Evolutionary conservation across 2,888 invertebrate species (phyloP).

Genomic region (Ochropleura plecta): DNA sequence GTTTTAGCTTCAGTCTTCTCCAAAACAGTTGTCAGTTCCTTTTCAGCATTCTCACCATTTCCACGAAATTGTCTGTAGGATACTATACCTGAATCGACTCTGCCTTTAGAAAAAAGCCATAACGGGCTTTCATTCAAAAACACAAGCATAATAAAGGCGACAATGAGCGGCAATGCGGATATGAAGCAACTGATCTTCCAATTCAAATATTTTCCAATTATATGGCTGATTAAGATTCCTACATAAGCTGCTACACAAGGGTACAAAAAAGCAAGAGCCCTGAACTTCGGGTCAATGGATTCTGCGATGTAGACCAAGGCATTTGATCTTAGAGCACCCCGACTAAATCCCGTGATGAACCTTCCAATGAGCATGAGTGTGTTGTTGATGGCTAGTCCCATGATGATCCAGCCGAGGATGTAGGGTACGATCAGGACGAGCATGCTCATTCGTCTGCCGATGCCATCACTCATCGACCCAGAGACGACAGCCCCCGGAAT

Average conservation of each 20-base stretch:
- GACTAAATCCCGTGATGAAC: constrained; percentile 72
- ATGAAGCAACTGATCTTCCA: constrained; percentile 72
- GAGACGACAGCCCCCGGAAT: constrained; percentile 71
- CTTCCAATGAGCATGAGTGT: constrained; percentile 71
- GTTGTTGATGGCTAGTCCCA: constrained; percentile 69
- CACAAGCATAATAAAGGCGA: neutral
- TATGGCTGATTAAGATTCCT: constrained; percentile 72
- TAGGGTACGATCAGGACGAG: constrained; percentile 22
- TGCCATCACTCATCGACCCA: neutral
- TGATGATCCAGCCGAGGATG: constrained; percentile 71
- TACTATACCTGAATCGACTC: neutral
- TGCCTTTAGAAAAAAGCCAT: neutral
- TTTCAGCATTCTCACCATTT: neutral
- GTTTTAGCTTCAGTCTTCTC: constrained; percentile 40
- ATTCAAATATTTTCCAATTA: constrained; percentile 68
- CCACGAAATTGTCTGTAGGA: neutral
- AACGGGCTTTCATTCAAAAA: constrained; percentile 1
- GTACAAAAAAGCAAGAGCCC: constrained; percentile 66
- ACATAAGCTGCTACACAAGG: constrained; percentile 67
- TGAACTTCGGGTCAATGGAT: neutral
- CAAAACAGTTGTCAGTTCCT: neutral
- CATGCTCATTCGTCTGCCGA: neutral
- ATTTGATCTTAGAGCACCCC: neutral
- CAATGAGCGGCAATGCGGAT: neutral
- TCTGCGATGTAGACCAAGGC: constrained; percentile 3